A percentile compares a stretch with the other conserved stretches of the same genome.
Evolutionary conservation across 2,888 invertebrate genomes (phyloP).

Genomic region (Volucella inflata): DNA sequence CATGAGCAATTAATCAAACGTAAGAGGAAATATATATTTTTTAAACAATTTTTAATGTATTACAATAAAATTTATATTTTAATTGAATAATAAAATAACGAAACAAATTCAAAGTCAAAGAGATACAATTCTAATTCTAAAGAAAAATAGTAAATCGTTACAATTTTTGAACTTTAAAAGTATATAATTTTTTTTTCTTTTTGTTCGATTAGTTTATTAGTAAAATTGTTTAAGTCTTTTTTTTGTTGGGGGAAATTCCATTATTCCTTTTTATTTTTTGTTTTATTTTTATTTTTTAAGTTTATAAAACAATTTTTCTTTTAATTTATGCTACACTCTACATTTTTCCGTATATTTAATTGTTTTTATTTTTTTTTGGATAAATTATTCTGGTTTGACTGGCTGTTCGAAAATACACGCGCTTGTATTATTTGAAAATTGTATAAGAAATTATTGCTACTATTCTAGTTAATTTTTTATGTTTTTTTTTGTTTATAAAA

Average conservation of each 20-base stretch:
- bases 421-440: slow-evolving; percentile 49
- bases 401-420: slow-evolving; percentile 44
- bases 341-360: slow-evolving; percentile 42
- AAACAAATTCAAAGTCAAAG: slow-evolving; percentile 13
- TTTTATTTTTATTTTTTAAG: slow-evolving; percentile 7
- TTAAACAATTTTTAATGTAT: slow-evolving; percentile 23
- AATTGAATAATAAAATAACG: no score
- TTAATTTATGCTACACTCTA: slow-evolving; percentile 34
- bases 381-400: slow-evolving; percentile 46
- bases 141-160: slow-evolving; percentile 49
- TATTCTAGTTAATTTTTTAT: slow-evolving; percentile 15
- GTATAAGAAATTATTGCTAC: slow-evolving; percentile 64
- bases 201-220: slow-evolving; percentile 27
- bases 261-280: slow-evolving; percentile 24
- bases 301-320: slow-evolving; percentile 46
- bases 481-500: slow-evolving; percentile 60
- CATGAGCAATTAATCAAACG: slow-evolving; percentile 24
- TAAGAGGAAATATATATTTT: slow-evolving; percentile 13
- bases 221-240: slow-evolving; percentile 55
- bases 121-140: slow-evolving; percentile 62
- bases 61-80: background rate
- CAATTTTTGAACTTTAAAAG: slow-evolving; percentile 16
- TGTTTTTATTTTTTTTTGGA: slow-evolving; percentile 21
- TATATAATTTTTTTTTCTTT: slow-evolving; percentile 5
- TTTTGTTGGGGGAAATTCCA: slow-evolving; percentile 54